These are phyloP conservation scores for Chaenocephalus aceratus DNA, from an alignment of 2,113 vertebrate genomes.

Conservation along the genomic window DNA sequence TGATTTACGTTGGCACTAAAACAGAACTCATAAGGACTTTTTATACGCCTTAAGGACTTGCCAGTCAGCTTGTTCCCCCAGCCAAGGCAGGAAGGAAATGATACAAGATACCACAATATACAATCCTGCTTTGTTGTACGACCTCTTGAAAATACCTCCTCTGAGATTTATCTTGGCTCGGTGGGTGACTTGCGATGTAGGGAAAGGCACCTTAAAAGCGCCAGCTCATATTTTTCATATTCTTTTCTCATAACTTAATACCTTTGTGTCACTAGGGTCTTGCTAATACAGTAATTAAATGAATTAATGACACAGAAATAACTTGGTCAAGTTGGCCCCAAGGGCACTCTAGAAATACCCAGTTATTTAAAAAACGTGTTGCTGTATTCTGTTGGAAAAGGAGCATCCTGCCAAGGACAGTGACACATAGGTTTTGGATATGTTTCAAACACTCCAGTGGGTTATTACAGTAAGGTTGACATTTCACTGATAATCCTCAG, in stretches of 20 bases:
- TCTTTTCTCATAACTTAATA: conserved; percentile 8
- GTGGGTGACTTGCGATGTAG: background rate
- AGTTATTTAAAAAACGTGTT: conserved; percentile 27
- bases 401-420: conserved; percentile 16
- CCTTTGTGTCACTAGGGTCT: conserved; percentile 5
- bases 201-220: conserved; percentile 9
- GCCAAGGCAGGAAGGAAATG: conserved; percentile 64
- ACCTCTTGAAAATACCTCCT: conserved; percentile 44
- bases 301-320: conserved; percentile 26
- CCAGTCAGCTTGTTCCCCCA: conserved; percentile 50
- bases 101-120: conserved; percentile 60
- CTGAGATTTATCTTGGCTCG: conserved; percentile 47
- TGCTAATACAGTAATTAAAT: background rate
- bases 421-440: conserved; percentile 58
- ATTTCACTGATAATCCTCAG: conserved; percentile 48
- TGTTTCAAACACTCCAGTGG: conserved; percentile 32
- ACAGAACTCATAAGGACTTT: conserved; percentile 61
- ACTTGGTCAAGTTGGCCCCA: conserved; percentile 4
- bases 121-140: conserved; percentile 49
- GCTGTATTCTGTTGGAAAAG: conserved; percentile 28
- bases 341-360: conserved; percentile 12
- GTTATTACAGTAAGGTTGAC: conserved; percentile 45
- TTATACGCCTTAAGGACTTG: conserved; percentile 42
- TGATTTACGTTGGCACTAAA: conserved; percentile 74
- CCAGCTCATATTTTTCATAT: conserved; percentile 9